These are phyloP conservation scores for Lepidocolaptes lacrymiger DNA, from an alignment of 2,797 vertebrate genomes.

Conservation along the genomic window DNA sequence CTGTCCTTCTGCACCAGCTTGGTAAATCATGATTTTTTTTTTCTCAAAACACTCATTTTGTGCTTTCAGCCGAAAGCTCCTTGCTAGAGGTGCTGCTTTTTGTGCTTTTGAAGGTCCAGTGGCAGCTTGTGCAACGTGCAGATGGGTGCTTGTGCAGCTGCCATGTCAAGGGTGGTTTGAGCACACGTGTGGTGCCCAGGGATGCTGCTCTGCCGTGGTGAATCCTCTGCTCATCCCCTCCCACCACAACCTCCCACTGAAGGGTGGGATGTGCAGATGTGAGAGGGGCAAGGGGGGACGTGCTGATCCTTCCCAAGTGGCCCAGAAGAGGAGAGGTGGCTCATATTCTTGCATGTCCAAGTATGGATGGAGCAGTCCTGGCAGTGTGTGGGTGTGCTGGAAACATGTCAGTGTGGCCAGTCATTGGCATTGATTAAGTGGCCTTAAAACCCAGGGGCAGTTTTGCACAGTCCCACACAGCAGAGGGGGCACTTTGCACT, in stretches of 20 bases:
- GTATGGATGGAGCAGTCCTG: accelerated
- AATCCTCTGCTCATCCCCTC: background rate
- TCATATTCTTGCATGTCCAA: accelerated
- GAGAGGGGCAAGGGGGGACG: background rate
- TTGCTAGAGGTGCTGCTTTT: background rate
- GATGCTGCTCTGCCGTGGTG: accelerated
- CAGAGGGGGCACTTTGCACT: accelerated
- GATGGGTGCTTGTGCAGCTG: accelerated
- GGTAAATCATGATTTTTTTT: background rate
- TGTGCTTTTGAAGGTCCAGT: background rate
- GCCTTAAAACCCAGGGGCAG: background rate
- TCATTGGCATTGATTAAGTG: background rate
- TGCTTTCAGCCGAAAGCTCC: background rate
- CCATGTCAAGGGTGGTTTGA: accelerated
- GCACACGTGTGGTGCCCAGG: background rate
- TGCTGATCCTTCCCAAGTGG: background rate
- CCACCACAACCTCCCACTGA: background rate
- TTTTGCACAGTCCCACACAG: accelerated
- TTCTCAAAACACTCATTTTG: background rate
- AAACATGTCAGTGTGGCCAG: accelerated
- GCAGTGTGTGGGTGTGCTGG: background rate
- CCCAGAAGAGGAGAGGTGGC: accelerated
- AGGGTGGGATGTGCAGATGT: accelerated
- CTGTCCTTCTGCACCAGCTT: background rate
- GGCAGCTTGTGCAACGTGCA: background rate